A percentile compares a stretch with the other conserved stretches of the same genome.
These are phyloP conservation scores for Leptinotarsa defecta DNA, from an alignment of 1,140 invertebrate genomes.

Conservation along the genomic window DNA sequence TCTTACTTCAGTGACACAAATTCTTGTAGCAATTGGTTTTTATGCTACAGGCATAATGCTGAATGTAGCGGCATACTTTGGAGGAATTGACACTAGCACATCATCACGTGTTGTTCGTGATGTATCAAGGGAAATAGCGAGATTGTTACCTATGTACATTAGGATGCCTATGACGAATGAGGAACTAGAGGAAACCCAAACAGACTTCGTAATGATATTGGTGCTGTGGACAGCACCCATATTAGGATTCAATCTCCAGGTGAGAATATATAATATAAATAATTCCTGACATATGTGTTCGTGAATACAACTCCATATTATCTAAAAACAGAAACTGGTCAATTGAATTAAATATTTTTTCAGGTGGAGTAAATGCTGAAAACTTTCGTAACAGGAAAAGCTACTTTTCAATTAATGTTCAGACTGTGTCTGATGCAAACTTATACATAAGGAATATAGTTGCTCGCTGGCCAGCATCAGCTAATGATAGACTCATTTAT, in stretches of 20 bases:
- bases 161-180: too few species aligned
- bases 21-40: too few species aligned
- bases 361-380: neutral
- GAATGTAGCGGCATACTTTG: too few species aligned
- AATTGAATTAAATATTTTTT: neutral
- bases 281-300: neutral
- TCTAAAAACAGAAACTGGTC: neutral
- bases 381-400: neutral
- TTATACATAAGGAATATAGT: neutral
- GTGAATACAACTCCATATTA: neutral
- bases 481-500: neutral
- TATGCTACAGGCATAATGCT: too few species aligned
- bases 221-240: neutral
- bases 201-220: too few species aligned
- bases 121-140: too few species aligned
- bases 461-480: neutral
- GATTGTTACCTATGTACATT: too few species aligned
- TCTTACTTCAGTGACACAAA: too few species aligned
- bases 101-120: too few species aligned
- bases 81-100: too few species aligned
- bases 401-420: neutral
- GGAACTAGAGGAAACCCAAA: too few species aligned
- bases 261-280: neutral
- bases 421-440: neutral
- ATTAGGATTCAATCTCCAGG: neutral